Base-by-base conservation (phyloP, 92 coral and sea anemone genomes). In the Meandrina meandrites region DNA sequence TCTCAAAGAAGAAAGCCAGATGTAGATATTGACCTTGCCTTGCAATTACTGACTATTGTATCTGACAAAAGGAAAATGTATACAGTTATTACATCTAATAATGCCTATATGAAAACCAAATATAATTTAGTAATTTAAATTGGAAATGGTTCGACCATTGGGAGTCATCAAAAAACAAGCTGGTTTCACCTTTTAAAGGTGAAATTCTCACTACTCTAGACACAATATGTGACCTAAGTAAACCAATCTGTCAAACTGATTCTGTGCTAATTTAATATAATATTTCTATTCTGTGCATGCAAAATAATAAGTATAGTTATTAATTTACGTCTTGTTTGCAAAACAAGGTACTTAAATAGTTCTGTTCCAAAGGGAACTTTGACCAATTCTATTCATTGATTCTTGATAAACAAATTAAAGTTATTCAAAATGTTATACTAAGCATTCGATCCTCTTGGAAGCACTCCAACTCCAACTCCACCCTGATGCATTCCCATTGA, bases 401-500 rank as follows among this genome's bases (percentile, higher is more conserved):
- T 36, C 27, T 36, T 72, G 40, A 8, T 72, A 31, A 70, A 70
- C 64, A 57, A 57, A 57, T 45, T 66, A 37, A 73, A 67, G 21
- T 35, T 17, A 24, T 34, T 30, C 35, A 8, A 53, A n/a, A 78
- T 15, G 7, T 11, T 15, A 50, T 8, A 21, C 67, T 87, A 92
- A 40, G 62, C 28, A 76, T 70, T 87, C 30, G 95, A 91, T n/a
- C 93, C 93, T 48, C 98, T 87, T 76, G 98, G 97, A 56, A 97
- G 86, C 22, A 95, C 96, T 19, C 94, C 98, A 73, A 92, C 97
- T 60, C 99, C 99, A 15, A 97, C 99, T 22, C 99, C 99, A 18
- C 99, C 99, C 84, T 97, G 97, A 75, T 97, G 99, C 90, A 96
- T 86, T 68, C 93, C 89, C 99, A 97, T 97, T 16, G 99, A 93